phyloP scores from a whole-genome alignment of 1,140 invertebrate species.

The Procambarus clarkii region DNA sequence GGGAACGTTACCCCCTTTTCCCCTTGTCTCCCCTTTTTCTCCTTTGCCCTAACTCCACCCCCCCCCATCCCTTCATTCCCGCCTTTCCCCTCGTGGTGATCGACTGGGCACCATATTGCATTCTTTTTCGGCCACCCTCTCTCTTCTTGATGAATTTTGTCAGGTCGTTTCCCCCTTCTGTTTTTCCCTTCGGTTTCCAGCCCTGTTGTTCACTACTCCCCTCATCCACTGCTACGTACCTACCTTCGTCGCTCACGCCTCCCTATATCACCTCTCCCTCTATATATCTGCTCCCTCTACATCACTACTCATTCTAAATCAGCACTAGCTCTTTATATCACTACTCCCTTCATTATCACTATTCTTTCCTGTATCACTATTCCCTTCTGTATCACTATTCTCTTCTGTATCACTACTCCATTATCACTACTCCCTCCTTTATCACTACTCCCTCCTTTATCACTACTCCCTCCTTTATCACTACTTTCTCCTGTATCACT shows the following conservation, averaged over 20 bases:
- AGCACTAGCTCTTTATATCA: too few relatives aligned
- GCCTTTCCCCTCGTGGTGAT: conserved; percentile 7
- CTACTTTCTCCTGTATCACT: too few relatives aligned
- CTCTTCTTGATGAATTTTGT: conserved; percentile 50
- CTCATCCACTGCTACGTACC: not conserved
- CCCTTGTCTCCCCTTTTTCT: not conserved
- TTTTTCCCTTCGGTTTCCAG: not conserved
- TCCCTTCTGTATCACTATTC: too few relatives aligned
- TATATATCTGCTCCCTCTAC: not conserved
- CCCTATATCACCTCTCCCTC: not conserved
- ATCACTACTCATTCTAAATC: too few relatives aligned
- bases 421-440: not conserved
- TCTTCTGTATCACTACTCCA: too few relatives aligned
- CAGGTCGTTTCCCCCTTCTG: not conserved
- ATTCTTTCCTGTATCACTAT: too few relatives aligned
- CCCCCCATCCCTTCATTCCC: not conserved
- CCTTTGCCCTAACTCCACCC: not conserved
- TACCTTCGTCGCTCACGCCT: not conserved
- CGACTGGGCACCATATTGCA: conserved; percentile 44
- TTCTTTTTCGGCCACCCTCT: conserved; percentile 43
- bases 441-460: not conserved
- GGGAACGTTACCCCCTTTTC: not conserved
- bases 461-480: too few relatives aligned
- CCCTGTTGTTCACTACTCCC: not conserved
- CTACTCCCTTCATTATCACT: too few relatives aligned